Percentiles rank a stretch among this genome's conserved stretches.
Evolutionary conservation across 37 sponge, comb jelly and placozoan genomes (phyloP).

Genomic region (Lycopodina hypogea): DNA sequence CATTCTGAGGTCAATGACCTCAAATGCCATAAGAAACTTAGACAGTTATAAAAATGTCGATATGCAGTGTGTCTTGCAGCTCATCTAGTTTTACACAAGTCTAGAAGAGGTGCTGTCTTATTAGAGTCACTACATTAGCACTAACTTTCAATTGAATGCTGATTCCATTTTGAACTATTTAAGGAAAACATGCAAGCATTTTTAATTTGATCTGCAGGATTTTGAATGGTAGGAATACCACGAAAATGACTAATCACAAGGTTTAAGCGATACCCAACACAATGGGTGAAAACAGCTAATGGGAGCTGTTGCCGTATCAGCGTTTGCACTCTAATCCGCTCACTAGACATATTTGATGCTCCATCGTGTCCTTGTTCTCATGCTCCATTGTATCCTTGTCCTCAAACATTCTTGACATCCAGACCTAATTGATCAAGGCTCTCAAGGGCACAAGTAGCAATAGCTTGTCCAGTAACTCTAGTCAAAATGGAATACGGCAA

Average conservation of each 20-base stretch:
- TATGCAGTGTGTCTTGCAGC: slow-evolving; percentile 33
- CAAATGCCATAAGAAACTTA: background rate
- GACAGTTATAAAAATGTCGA: slow-evolving; percentile 36
- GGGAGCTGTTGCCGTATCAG: slow-evolving; percentile 1
- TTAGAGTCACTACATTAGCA: slow-evolving; percentile 2
- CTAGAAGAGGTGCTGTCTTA: slow-evolving; percentile 1
- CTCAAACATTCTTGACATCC: too few species aligned
- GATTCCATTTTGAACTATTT: slow-evolving; percentile 10
- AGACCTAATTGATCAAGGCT: slow-evolving; percentile 5
- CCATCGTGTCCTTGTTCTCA: slow-evolving; percentile 69
- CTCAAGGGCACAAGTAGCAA: background rate
- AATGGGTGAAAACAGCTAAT: slow-evolving; percentile 53
- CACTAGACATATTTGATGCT: slow-evolving; percentile 48
- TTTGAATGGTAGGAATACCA: slow-evolving; percentile 27
- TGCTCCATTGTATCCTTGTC: too few species aligned
- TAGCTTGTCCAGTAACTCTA: too few species aligned
- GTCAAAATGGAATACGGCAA: slow-evolving; percentile 14
- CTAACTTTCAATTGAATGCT: background rate
- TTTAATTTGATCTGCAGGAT: slow-evolving; percentile 4
- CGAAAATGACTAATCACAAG: too few species aligned
- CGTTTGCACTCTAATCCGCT: slow-evolving; percentile 44
- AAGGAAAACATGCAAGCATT: slow-evolving; percentile 1
- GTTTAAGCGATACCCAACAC: slow-evolving; percentile 57
- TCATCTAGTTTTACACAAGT: too few species aligned
- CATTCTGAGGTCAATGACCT: too few species aligned